Evolutionary conservation across 2,113 vertebrate species (phyloP), one percentile per base, ranked within the genome.

Genomic region (Aplodontia rufa): DNA sequence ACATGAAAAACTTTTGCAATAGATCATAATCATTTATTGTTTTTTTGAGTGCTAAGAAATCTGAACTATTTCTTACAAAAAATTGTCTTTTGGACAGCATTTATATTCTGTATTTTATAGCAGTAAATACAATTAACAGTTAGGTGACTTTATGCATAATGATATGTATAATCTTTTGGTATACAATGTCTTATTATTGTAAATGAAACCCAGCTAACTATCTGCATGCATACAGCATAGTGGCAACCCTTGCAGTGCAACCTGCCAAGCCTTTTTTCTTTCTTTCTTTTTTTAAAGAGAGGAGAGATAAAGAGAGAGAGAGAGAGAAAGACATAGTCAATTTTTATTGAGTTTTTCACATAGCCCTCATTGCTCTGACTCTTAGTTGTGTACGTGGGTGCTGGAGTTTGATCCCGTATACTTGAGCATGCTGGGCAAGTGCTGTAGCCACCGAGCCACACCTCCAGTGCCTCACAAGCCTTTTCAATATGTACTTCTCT

Each of bases 1-100:
- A 28, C 6, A 80, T 76, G 20, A 62, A 49, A 82, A 69, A n/a
- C 6, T 68, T 82, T 24, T 76, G 51, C 17, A 85, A 94, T 1
- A 28, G 76, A 37, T 90, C 85, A 10, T 17, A 69, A 40, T 24
- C 20, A 40, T 26, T 90, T 53, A 10, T 49, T n/a, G n/a, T n/a
- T n/a, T 89, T 95, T 88, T 91, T 86, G 58, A 87, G 26, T 68
- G 32, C 17, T 81, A 55, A 68, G 24, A 64, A 69, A 69, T 82
- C 26, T 58, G 32, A 74, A 72, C 4, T 88, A 76, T 72, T 83
- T 75, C 11, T 80, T 89, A 69, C 62, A 20, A 26, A 42, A 76
- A 71, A 24, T 6, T 26, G 4, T 42, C 8, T 22, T 69, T 87
- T 72, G 24, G 47, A 71, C 8, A 79, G 20, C 19, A 71, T 30